These are phyloP conservation scores for Chironex yamaguchii DNA, from an alignment of 30 jellyfish, hydroid and myxozoan species.

Conservation along the genomic window DNA sequence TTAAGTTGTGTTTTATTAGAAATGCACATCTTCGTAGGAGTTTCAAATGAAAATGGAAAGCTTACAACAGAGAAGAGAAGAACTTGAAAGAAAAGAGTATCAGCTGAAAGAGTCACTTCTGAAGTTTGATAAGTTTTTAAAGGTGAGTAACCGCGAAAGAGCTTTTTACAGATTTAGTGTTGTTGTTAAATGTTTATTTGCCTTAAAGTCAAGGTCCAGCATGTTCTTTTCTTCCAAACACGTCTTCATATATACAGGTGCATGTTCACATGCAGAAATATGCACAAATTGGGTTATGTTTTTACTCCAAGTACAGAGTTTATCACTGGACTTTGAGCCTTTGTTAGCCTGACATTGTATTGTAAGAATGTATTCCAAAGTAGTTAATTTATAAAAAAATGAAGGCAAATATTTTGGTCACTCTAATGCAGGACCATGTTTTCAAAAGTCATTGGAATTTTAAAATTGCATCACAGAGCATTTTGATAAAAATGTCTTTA, in stretches of 20 bases:
- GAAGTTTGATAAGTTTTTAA: conserved; percentile 91
- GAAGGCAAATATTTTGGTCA: too few relatives aligned
- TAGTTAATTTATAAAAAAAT: too few relatives aligned
- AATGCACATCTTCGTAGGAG: conserved; percentile 56
- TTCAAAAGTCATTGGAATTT: too few relatives aligned
- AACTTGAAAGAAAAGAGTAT: conserved; percentile 89
- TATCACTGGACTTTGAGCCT: too few relatives aligned
- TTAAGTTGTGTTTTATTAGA: neutral
- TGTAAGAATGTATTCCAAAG: too few relatives aligned
- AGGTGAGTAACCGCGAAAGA: conserved; percentile 61
- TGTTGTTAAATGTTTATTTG: neutral
- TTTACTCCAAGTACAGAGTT: too few relatives aligned
- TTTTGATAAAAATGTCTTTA: too few relatives aligned
- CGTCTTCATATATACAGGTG: neutral
- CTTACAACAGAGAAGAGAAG: conserved; percentile 95
- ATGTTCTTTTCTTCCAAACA: neutral
- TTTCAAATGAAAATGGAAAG: conserved; percentile 99
- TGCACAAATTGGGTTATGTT: too few relatives aligned
- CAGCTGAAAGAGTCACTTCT: conserved; percentile 95
- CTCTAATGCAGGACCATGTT: too few relatives aligned
- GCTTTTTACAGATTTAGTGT: neutral
- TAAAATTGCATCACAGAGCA: too few relatives aligned
- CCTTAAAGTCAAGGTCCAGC: neutral
- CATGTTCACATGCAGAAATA: neutral
- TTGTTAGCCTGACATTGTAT: too few relatives aligned